A percentile compares a stretch with the other conserved stretches of the same genome.
phyloP scores from a whole-genome alignment of 1,140 invertebrate genomes.

The Lanistes nyassanus region DNA sequence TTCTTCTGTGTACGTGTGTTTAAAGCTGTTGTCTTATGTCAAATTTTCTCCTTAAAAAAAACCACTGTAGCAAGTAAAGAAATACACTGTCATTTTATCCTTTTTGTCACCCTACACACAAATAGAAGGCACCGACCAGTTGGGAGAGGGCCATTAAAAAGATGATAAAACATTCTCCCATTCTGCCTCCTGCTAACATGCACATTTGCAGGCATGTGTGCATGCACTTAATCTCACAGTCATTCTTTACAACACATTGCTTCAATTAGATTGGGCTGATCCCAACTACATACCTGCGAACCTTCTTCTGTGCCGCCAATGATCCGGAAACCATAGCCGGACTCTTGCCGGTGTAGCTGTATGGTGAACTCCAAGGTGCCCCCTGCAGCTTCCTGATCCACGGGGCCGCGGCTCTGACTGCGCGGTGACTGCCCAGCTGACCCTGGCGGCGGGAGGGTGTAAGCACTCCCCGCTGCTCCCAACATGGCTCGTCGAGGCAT shows the following conservation, averaged over 20 bases:
- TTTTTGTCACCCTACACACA: too few species aligned
- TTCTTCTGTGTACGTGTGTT: too few species aligned
- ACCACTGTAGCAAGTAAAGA: too few species aligned
- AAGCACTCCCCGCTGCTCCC: not conserved
- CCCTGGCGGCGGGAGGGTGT: conserved; percentile 16
- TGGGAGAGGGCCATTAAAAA: too few species aligned
- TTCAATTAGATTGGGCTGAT: not conserved
- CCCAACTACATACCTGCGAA: conserved; percentile 81
- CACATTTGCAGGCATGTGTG: too few species aligned
- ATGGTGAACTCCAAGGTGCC: conserved; percentile 83
- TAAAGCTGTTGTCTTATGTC: too few species aligned
- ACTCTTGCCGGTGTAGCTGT: conserved; percentile 82
- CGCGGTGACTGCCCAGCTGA: conserved; percentile 34
- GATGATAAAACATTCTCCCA: too few species aligned
- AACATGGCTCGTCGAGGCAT: conserved; percentile 47
- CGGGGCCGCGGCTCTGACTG: conserved; percentile 24
- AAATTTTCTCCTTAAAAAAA: too few species aligned
- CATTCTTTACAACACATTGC: not conserved
- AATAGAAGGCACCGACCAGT: too few species aligned
- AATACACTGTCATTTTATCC: too few species aligned
- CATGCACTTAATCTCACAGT: not conserved
- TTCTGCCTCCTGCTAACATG: too few species aligned
- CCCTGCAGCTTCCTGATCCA: conserved; percentile 38
- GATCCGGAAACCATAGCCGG: conserved; percentile 96
- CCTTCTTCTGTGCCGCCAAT: conserved; percentile 98